Evolutionary conservation across 2,888 invertebrate genomes (phyloP).

Genomic region (Watsonalla binaria): DNA sequence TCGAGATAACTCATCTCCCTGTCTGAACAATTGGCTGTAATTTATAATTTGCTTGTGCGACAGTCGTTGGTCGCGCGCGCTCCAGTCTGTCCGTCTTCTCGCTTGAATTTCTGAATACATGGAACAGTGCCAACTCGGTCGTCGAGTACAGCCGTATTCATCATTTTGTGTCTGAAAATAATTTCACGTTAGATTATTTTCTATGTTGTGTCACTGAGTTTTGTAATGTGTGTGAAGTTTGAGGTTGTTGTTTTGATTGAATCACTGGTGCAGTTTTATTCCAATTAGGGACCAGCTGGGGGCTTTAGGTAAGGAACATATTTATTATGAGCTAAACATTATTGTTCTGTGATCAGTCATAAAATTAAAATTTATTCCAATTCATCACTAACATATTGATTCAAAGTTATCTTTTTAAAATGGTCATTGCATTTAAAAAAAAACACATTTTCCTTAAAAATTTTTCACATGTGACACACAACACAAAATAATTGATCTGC

Average conservation of each 20-base stretch:
- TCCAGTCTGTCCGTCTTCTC: conserved; percentile 17
- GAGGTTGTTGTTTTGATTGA: neutral
- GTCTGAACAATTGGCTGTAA: conserved; percentile 49
- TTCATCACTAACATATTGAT: too few relatives aligned
- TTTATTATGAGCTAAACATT: neutral
- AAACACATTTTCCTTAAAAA: too few relatives aligned
- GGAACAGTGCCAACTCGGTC: conserved; percentile 71
- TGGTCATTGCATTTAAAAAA: too few relatives aligned
- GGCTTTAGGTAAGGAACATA: too few relatives aligned
- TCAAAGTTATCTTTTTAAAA: too few relatives aligned
- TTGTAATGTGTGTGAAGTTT: neutral
- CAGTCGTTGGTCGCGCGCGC: conserved; percentile 21
- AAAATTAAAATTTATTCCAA: too few relatives aligned
- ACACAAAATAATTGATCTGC: too few relatives aligned
- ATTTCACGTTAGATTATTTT: neutral
- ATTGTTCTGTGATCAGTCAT: neutral
- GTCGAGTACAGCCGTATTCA: conserved; percentile 25
- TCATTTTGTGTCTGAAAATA: conserved; percentile 14
- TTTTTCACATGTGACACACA: too few relatives aligned
- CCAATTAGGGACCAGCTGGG: too few relatives aligned
- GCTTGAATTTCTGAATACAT: conserved; percentile 31
- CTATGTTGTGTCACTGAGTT: neutral
- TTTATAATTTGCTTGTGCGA: conserved; percentile 32
- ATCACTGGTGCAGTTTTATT: neutral
- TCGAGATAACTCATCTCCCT: conserved; percentile 34